Evolutionary conservation across 2,113 vertebrate species (phyloP).

Genomic region (Setophaga kirtlandii): DNA sequence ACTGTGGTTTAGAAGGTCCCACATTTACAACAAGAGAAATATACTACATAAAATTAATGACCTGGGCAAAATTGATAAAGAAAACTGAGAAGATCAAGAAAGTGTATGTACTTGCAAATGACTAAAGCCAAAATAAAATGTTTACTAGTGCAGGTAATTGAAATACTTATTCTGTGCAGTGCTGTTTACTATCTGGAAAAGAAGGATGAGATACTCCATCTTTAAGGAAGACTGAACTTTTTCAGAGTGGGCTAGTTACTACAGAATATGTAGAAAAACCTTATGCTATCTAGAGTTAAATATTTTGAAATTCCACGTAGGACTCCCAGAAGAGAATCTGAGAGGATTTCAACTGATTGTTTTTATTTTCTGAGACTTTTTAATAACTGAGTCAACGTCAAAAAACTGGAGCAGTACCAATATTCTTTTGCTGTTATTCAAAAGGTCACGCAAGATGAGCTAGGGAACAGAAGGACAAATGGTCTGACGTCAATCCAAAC

Average conservation of each 20-base stretch:
- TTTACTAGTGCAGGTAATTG: background rate
- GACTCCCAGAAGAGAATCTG: slow-evolving; percentile 12
- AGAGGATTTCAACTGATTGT: slow-evolving; percentile 11
- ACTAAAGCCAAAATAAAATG: background rate
- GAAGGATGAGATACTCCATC: background rate
- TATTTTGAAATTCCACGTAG: background rate
- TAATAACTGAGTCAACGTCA: slow-evolving; percentile 20
- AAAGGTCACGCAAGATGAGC: slow-evolving; percentile 37
- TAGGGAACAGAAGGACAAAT: slow-evolving; percentile 28
- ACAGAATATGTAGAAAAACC: background rate
- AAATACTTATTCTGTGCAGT: background rate
- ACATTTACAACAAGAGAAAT: background rate
- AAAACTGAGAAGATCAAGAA: background rate
- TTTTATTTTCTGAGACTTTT: slow-evolving; percentile 45
- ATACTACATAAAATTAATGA: background rate
- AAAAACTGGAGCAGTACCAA: slow-evolving; percentile 42
- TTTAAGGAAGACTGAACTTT: background rate
- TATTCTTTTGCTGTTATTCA: slow-evolving; percentile 16
- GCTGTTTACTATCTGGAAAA: background rate
- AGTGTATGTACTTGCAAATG: background rate
- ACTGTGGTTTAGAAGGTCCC: background rate
- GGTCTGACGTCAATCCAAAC: slow-evolving; percentile 8
- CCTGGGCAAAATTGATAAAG: background rate
- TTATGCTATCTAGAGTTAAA: background rate
- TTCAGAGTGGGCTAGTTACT: background rate